phyloP scores from a whole-genome alignment of 2,888 invertebrate species.

The Cheilosia pagana region DNA sequence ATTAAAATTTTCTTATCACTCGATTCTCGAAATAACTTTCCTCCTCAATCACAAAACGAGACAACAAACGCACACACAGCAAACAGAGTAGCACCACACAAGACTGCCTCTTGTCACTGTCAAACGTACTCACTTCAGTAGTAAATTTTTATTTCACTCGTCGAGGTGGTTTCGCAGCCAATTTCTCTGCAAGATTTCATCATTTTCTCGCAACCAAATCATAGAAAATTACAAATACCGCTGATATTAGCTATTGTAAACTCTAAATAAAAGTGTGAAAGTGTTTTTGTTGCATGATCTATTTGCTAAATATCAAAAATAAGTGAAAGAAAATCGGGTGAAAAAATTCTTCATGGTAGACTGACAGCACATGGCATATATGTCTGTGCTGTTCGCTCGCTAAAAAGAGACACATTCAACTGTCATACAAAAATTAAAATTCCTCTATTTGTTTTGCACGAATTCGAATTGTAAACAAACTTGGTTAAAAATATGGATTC shows the following conservation, averaged over 20 bases:
- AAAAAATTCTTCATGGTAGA: slow-evolving; percentile 24
- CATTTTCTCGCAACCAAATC: slow-evolving; percentile 5
- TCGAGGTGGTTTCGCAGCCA: not conserved
- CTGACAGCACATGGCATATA: slow-evolving; percentile 52
- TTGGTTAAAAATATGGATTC: slow-evolving; percentile 46
- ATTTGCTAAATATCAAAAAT: slow-evolving; percentile 33
- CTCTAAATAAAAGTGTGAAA: not conserved
- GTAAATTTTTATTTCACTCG: slow-evolving; percentile 23
- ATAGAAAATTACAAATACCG: not conserved
- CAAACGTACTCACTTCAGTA: slow-evolving; percentile 43
- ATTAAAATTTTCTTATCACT: no score
- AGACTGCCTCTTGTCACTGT: slow-evolving; percentile 40
- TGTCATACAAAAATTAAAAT: slow-evolving; percentile 46
- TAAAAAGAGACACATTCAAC: slow-evolving; percentile 16
- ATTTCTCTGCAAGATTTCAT: not conserved
- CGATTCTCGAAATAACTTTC: no score
- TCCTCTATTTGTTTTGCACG: slow-evolving; percentile 44
- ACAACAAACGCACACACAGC: slow-evolving; percentile 24
- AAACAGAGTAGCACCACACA: slow-evolving; percentile 31
- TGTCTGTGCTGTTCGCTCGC: slow-evolving; percentile 36
- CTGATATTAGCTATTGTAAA: slow-evolving; percentile 36
- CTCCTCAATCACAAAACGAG: slow-evolving; percentile 9
- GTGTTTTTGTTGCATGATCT: slow-evolving; percentile 7
- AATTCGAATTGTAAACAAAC: slow-evolving; percentile 64
- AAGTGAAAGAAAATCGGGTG: slow-evolving; percentile 32